Evolutionary conservation across 1,140 invertebrate species (phyloP), one percentile per base, ranked within the genome.

Genomic region (Diabrotica undecimpunctata): DNA sequence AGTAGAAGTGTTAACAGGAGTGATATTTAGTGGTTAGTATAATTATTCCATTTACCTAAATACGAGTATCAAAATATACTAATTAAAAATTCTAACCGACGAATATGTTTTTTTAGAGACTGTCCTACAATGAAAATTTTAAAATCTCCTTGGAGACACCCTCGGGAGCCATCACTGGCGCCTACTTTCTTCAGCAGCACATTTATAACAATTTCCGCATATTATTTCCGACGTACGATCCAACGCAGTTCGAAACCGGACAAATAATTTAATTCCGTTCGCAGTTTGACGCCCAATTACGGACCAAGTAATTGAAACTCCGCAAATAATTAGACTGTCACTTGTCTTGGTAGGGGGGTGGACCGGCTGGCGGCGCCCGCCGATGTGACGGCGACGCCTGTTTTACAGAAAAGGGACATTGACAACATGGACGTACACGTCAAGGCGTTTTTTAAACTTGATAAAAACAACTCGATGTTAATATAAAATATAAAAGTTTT

Each of bases 241-340:
- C 41, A 14, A 35, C 41, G 60, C 50, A 46, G 10, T 66, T 69
- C 66, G 74, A 77, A 75, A 70, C 74, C 74, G 70, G 74, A 74
- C 75, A 77, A 77, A 77, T 77, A 77, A 77, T 77, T 74, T 74
- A 77, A 77, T 77, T 77, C 73, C 72, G 69, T 75, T 73, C 75
- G 72, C 75, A 77, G 75, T 77, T 75, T 75, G 75, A 73, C 74
- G 74, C 74, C 75, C 75, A 75, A 75, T 75, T 77, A 75, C 68
- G 66, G 70, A 67, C 59, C 66, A 65, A 75, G 74, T 77, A 77
- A 77, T 77, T 77, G 75, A 75, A 75, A 74, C 75, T 73, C 74
- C 72, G 73, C 75, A 75, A 75, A 74, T 72, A 75, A 75, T 75
- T 75, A 75, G 74, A 75, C 72, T 75, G 74, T 74, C 72, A 75